Evolutionary conservation across 2,888 invertebrate genomes (phyloP).

Genomic region (Acanthoscelides obtectus): DNA sequence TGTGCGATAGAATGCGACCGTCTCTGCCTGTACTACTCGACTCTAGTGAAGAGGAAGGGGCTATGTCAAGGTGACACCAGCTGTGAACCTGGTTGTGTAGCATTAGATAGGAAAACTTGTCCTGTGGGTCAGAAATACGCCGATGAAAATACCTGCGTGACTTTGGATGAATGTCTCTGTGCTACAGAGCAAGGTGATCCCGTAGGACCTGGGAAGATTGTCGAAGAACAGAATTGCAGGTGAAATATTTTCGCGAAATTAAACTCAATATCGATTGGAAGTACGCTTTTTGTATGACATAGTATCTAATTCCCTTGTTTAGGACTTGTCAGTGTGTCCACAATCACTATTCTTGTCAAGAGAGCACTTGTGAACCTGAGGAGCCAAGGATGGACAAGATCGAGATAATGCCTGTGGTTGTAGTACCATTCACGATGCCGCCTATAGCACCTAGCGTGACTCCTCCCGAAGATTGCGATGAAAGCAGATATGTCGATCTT

Average conservation of each 20-base stretch:
- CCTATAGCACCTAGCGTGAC: slow-evolving; percentile 37
- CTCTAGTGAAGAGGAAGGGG: slow-evolving; percentile 43
- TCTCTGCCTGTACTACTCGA: slow-evolving; percentile 63
- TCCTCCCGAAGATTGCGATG: slow-evolving; percentile 49
- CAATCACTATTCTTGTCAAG: slow-evolving; percentile 68
- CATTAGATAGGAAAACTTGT: slow-evolving; percentile 47
- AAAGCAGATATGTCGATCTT: slow-evolving; percentile 46
- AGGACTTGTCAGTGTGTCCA: slow-evolving; percentile 76
- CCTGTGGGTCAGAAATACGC: slow-evolving; percentile 61
- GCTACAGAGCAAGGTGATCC: slow-evolving; percentile 58
- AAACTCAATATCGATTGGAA: slow-evolving; percentile 43
- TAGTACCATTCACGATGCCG: neutral
- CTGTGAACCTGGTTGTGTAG: slow-evolving; percentile 40
- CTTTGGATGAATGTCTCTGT: slow-evolving; percentile 71
- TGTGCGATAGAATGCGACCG: slow-evolving; percentile 71
- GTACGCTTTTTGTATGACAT: slow-evolving; percentile 41
- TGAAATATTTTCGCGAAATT: neutral
- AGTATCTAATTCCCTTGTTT: slow-evolving; percentile 24
- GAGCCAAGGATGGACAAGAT: slow-evolving; percentile 1
- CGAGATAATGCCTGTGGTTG: neutral
- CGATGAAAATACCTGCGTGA: slow-evolving; percentile 69
- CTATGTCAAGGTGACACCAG: slow-evolving; percentile 48
- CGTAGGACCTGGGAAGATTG: slow-evolving; percentile 46
- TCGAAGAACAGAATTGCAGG: neutral
- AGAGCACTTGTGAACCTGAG: slow-evolving; percentile 21